These are phyloP conservation scores for Epinotia brunnichana DNA, from an alignment of 2,888 invertebrate genomes.

Conservation along the genomic window DNA sequence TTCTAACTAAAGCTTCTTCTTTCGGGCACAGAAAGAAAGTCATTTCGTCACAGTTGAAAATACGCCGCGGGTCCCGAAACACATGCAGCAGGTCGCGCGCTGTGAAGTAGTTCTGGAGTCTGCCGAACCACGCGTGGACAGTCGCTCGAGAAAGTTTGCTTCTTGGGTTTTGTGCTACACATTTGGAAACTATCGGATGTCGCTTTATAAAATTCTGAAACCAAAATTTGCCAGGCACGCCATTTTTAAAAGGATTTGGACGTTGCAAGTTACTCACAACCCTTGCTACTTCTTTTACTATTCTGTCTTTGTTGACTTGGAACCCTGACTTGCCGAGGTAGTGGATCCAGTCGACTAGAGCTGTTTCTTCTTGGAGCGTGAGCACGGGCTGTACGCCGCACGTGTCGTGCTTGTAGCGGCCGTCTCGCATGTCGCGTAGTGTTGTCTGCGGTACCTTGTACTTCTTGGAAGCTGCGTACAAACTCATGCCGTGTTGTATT, in stretches of 20 bases:
- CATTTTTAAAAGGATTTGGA: constrained; percentile 50
- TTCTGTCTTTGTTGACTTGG: constrained; percentile 45
- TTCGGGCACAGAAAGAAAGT: background rate
- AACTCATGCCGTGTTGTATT: constrained; percentile 22
- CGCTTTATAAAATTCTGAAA: constrained; percentile 46
- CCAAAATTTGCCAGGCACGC: constrained; percentile 50
- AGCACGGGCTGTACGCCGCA: constrained; percentile 46
- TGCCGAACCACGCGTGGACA: constrained; percentile 39
- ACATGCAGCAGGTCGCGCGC: background rate
- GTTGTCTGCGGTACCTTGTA: constrained; percentile 46
- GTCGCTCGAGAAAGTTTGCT: constrained; percentile 47
- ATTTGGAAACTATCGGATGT: constrained; percentile 47
- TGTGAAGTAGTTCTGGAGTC: background rate
- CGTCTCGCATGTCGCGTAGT: constrained; percentile 45
- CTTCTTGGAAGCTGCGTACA: constrained; percentile 45
- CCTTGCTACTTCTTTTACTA: constrained; percentile 28
- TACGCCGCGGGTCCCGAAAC: background rate
- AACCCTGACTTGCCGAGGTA: constrained; percentile 47
- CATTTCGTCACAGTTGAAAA: constrained; percentile 1
- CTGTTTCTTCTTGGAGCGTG: constrained; percentile 46
- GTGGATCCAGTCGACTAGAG: constrained; percentile 49
- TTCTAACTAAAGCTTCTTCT: background rate
- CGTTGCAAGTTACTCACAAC: constrained; percentile 44
- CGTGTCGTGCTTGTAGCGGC: constrained; percentile 41
- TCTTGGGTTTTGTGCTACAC: constrained; percentile 44